Evolutionary conservation across 2,113 vertebrate species (phyloP), one percentile per base, ranked within the genome.

Genomic region (Colossoma macropomum): DNA sequence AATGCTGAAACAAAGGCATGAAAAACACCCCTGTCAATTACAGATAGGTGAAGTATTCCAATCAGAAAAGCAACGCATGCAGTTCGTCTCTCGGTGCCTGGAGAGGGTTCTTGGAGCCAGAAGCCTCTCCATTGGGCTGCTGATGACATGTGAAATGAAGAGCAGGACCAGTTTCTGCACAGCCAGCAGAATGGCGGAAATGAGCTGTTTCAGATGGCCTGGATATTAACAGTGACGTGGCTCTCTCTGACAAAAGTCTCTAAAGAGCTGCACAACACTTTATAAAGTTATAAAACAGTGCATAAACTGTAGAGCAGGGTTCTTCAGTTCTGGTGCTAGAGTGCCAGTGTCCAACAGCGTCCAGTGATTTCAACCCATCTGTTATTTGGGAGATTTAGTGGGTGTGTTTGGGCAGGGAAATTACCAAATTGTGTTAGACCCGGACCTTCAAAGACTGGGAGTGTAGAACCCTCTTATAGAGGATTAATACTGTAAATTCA

Each of bases 161-260:
- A 77, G 74, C 60, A 80, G 81, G 77, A 66, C 73, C 8, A 16
- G 34, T 79, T 85, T 85, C 80, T 85, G 86, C 86, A 65, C 68
- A 82, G 83, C 75, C 80, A 87, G 86, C 86, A 87, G 76, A 87
- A 63, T 77, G 66, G 25, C 45, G 66, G 56, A 87, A 83, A 87
- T 87, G 86, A 87, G 65, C 70, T 79, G 72, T 77, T 81, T 76
- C 83, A 75, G 86, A 87, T 76, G 79, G 86, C 78, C 62, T 54
- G 79, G 62, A 73, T 62, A 71, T 75, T 65, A 72, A 45, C 62
- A 69, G n/a, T 80, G 84, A 56, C 59, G 75, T 60, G 65, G 30
- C 52, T 48, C 50, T 76, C 72, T 73, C 73, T 69, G 81, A 76
- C 72, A 30, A 75, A 7, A 48, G 28, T 68, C 72, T 45, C 66